Percentiles rank a stretch among this genome's conserved stretches.
These are phyloP conservation scores for Lates japonicus DNA, from an alignment of 2,797 vertebrate genomes.

Conservation along the genomic window DNA sequence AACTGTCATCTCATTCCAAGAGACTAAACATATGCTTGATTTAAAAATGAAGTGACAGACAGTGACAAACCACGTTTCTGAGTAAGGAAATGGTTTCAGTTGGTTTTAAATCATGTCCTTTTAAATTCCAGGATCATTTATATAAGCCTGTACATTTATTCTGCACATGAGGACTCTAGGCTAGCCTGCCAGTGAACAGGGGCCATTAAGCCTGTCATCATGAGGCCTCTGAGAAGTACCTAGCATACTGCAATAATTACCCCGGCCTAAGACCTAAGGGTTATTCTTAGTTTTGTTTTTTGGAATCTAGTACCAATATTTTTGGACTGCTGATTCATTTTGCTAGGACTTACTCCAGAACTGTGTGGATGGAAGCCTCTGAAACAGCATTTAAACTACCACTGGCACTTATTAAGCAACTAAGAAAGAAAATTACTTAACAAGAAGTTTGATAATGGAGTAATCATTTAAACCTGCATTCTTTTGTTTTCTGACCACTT, in stretches of 20 bases:
- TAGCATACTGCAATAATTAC: neutral
- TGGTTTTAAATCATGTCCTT: neutral
- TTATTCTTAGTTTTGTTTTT: neutral
- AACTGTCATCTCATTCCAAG: conserved; percentile 11
- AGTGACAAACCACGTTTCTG: conserved; percentile 5
- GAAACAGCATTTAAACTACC: neutral
- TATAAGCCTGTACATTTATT: conserved; percentile 4
- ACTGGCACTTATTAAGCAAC: too few relatives aligned
- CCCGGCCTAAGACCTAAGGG: neutral
- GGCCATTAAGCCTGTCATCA: neutral
- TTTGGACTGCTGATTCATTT: neutral
- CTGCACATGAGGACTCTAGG: neutral
- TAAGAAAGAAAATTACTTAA: too few relatives aligned
- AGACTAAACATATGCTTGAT: conserved; percentile 5
- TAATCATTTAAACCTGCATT: too few relatives aligned
- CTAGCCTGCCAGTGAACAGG: neutral
- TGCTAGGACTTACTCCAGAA: neutral
- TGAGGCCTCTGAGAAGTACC: neutral
- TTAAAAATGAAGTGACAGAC: conserved; percentile 1
- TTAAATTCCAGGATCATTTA: neutral
- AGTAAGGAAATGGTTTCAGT: neutral
- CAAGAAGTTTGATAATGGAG: too few relatives aligned
- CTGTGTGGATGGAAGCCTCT: neutral
- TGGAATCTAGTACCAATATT: neutral
- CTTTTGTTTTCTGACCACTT: too few relatives aligned